phyloP scores from a whole-genome alignment of 2,888 invertebrate genomes.

The Mythimna vitellina region DNA sequence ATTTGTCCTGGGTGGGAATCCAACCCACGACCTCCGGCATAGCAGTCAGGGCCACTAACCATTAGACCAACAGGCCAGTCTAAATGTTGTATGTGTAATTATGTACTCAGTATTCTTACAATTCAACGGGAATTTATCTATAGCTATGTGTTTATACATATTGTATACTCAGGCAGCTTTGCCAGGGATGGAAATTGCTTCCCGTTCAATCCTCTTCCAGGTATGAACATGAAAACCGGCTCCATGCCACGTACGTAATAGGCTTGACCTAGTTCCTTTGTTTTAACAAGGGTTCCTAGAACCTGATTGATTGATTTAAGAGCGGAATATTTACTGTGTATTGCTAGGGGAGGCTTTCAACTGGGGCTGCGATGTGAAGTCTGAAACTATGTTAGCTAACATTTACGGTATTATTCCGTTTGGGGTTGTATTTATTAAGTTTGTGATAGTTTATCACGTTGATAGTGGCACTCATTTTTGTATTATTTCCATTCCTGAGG shows the following conservation, averaged over 20 bases:
- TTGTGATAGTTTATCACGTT: background rate
- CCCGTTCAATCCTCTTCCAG: background rate
- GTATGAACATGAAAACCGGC: slow-evolving; percentile 9
- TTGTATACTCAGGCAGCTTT: background rate
- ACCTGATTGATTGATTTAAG: slow-evolving; percentile 23
- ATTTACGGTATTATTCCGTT: background rate
- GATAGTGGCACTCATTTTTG: no score
- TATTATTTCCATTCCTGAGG: no score
- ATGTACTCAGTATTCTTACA: background rate
- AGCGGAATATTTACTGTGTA: slow-evolving; percentile 23
- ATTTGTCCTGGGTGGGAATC: no score
- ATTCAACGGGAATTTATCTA: background rate
- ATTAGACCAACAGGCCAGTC: no score
- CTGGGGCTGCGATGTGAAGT: background rate
- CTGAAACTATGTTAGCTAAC: background rate
- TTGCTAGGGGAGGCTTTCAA: background rate
- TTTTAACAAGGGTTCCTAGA: slow-evolving; percentile 25
- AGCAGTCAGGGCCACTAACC: no score
- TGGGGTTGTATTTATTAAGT: background rate
- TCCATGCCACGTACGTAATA: background rate
- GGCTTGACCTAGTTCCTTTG: slow-evolving; percentile 45
- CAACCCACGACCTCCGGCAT: no score
- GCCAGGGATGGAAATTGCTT: background rate
- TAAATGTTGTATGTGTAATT: no score
- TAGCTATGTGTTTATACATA: background rate